Base-by-base conservation (phyloP, 2,113 vertebrate species). In the Alexandromys fortis region DNA sequence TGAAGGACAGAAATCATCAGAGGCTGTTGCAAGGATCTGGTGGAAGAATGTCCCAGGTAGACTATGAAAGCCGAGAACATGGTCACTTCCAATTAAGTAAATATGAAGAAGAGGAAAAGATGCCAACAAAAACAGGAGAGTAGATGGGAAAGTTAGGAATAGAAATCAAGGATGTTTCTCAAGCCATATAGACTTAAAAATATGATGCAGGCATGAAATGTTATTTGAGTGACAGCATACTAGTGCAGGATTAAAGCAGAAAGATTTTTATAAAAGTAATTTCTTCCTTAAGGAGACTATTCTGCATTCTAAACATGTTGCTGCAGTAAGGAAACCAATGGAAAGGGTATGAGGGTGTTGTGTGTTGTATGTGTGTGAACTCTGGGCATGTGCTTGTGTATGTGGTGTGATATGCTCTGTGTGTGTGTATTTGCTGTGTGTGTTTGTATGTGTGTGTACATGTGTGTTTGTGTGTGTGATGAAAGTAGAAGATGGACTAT, bases 231-330 rank as follows among this genome's bases (percentile, higher is more conserved):
- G 58, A 7, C 19, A 58, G 19, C 58, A 58, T 58, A 58, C 19
- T 58, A 21, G 58, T 58, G 19, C 19, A 58, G 58, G 19, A 58
- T 58, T 58, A 26, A 63, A 26, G 30, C 16, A 92, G n/a, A 89
- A 72, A 95, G 4, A 19, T 55, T 2, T 55, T 19, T 33, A 13
- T 38, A 17, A 75, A 81, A 47, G 24, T 81, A 22, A 70, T 61
- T 95, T 96, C 33, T 91, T 1, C 42, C 35, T 90, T 96, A 45
- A 45, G 55, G 89, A 90, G 52, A 68, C n/a, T 2, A 88, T 72
- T 87, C 24, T 81, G 2, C 2, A 35, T 72, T n/a, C 58, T 58
- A 21, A 58, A 58, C 58, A 58, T 58, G 58, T 58, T 11, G 10
- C 21, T 28, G 0, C 73, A 78, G 1, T 8, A 22, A 24, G 5